These are phyloP conservation scores for Thymelicus acteon DNA, from an alignment of 2,888 invertebrate genomes.

Conservation along the genomic window DNA sequence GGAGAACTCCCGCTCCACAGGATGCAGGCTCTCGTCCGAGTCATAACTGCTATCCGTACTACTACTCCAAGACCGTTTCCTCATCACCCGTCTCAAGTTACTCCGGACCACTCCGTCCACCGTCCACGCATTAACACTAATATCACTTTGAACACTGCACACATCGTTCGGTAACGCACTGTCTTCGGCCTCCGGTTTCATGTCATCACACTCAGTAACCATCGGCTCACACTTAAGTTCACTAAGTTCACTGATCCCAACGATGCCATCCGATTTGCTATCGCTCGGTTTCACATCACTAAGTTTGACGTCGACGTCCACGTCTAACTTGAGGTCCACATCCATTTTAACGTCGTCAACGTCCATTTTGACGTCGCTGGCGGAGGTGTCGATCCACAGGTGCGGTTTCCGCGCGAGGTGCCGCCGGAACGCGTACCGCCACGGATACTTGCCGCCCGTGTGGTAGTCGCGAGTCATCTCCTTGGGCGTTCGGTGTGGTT, in stretches of 20 bases:
- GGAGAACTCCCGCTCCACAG: conserved; percentile 75
- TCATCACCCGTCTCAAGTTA: conserved; percentile 55
- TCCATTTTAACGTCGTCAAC: conserved; percentile 41
- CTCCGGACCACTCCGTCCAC: conserved; percentile 57
- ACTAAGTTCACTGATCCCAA: conserved; percentile 43
- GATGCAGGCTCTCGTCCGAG: conserved; percentile 71
- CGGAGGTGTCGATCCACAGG: conserved; percentile 58
- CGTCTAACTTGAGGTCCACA: conserved; percentile 32
- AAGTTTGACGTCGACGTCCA: conserved; percentile 39
- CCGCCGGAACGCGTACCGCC: conserved; percentile 71
- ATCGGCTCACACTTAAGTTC: conserved; percentile 45
- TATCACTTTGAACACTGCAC: conserved; percentile 67
- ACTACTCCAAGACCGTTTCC: conserved; percentile 68
- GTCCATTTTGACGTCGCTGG: conserved; percentile 35
- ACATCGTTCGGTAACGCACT: conserved; percentile 46
- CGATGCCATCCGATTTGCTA: conserved; percentile 40
- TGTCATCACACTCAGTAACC: conserved; percentile 42
- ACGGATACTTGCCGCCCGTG: conserved; percentile 71
- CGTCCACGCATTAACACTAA: conserved; percentile 66
- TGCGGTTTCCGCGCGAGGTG: conserved; percentile 65
- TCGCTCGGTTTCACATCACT: conserved; percentile 41
- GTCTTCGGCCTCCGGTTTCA: not conserved
- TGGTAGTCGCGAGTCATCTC: conserved; percentile 74
- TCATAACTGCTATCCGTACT: conserved; percentile 72
- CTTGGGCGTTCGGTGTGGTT: conserved; percentile 70